Base-by-base conservation (phyloP, 2,888 invertebrate genomes). In the Clepsis dumicolana region DNA sequence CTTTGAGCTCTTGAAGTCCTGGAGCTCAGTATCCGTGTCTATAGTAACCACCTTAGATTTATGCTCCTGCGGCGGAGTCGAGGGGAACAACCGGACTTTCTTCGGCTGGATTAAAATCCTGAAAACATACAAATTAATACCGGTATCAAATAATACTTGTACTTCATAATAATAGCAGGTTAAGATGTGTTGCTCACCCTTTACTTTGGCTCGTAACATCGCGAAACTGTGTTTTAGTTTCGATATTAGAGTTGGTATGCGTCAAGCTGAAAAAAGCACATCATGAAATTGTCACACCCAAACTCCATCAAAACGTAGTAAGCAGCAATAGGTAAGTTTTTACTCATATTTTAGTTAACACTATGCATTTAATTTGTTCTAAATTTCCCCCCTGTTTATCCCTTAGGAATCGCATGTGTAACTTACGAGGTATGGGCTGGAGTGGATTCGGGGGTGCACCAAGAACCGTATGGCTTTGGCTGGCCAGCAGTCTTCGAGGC, bases 361-460 rank as follows among this genome's bases (percentile, higher is more conserved):
- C 12, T 8, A 8, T 35, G 12, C 14, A 35, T 35, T 35, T 4
- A 16, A 8, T 16, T 44, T 2, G 44, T 44, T 44, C 18, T 18
- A 16, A 41, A 12, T 16, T 2, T 5, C 25, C 25, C 24, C 24
- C 14, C 50, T 12, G 5, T 3, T 7, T 44, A 16, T 52, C 29
- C 12, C 41, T 12, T 27, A 8, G 29, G 35, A 24, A 14, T 35
- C 38, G 35, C 29, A 38, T 24, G 14, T 24, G 16, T 4, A 27
- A 78, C 86, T 84, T 80, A 92, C 93, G 73, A 71, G 16, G 77
- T 73, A 66, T 85, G 88, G 0, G 72, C 75, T 1, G 90, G 90
- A 0, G 88, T 83, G 0, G 79, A 7, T 7, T 86, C 88, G 0
- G 93, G 92, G 0, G 91, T 88, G 69, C 89, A 87, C 93, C 93